Percentiles rank a stretch among this genome's conserved stretches.
Conservation (phyloP, 2,113 vertebrate genomes). For the Solea solea region DNA sequence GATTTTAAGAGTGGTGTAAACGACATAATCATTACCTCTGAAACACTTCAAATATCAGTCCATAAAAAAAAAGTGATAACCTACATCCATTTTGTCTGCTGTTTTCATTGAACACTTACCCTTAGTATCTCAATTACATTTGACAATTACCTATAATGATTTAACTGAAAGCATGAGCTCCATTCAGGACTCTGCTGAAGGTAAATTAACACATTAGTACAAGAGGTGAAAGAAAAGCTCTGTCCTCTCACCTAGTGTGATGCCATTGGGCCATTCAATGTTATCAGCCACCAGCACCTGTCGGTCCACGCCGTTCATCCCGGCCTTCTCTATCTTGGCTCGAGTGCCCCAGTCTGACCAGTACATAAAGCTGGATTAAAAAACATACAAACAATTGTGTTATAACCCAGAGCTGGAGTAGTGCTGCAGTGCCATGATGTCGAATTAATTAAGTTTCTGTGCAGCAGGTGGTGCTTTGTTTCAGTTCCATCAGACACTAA, state of each 20-base stretch:
- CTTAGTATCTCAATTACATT: constrained; percentile 1
- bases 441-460: neutral
- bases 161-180: neutral
- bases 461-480: neutral
- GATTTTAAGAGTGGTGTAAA: too few relatives aligned
- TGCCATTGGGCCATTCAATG: constrained; percentile 98
- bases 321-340: constrained; percentile 96
- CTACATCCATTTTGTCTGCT: constrained; percentile 12
- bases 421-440: neutral
- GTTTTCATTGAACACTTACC: constrained; percentile 18
- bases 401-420: neutral
- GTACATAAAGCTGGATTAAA: constrained; percentile 91
- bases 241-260: constrained; percentile 87
- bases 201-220: neutral
- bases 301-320: constrained; percentile 92
- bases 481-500: neutral
- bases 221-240: neutral
- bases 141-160: constrained; percentile 24
- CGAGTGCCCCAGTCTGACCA: constrained; percentile 97
- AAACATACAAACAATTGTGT: constrained; percentile 8
- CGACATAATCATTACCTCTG: constrained; percentile 10
- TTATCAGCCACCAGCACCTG: constrained; percentile 90
- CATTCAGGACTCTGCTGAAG: neutral
- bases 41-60: constrained; percentile 31
- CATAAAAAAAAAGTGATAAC: constrained; percentile 1